Percentiles rank a stretch among this genome's conserved stretches.
These are phyloP conservation scores for Ibidorhyncha struthersii DNA, from an alignment of 2,113 vertebrate species.

Conservation along the genomic window DNA sequence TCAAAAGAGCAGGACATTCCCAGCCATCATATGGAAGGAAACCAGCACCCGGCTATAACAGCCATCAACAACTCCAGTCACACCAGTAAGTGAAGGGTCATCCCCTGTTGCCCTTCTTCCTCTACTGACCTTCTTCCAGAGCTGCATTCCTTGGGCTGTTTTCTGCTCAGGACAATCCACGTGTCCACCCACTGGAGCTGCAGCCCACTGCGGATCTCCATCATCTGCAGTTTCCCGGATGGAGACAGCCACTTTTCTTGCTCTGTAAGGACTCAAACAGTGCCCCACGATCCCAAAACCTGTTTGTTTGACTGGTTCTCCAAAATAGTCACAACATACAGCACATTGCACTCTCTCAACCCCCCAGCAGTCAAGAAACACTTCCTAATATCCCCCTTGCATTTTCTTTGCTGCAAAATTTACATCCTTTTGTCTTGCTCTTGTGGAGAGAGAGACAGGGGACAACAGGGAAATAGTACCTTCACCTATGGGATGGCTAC, in stretches of 20 bases:
- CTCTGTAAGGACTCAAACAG: background rate
- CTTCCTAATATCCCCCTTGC: background rate
- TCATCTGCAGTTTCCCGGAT: background rate
- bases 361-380: background rate
- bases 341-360: background rate
- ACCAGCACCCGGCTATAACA: background rate
- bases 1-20: background rate
- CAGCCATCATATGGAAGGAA: background rate
- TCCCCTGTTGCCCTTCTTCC: background rate
- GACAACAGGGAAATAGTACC: background rate
- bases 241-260: background rate
- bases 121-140: background rate
- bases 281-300: background rate
- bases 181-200: fast-evolving
- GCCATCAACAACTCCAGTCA: background rate
- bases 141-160: background rate
- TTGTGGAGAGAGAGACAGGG: background rate
- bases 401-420: background rate
- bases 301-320: background rate
- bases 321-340: background rate
- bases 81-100: background rate
- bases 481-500: background rate
- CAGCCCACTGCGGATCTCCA: background rate
- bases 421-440: background rate
- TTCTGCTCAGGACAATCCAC: background rate